Base-by-base conservation (phyloP, 2,113 vertebrate species). In the Hydrolagus affinis region DNA sequence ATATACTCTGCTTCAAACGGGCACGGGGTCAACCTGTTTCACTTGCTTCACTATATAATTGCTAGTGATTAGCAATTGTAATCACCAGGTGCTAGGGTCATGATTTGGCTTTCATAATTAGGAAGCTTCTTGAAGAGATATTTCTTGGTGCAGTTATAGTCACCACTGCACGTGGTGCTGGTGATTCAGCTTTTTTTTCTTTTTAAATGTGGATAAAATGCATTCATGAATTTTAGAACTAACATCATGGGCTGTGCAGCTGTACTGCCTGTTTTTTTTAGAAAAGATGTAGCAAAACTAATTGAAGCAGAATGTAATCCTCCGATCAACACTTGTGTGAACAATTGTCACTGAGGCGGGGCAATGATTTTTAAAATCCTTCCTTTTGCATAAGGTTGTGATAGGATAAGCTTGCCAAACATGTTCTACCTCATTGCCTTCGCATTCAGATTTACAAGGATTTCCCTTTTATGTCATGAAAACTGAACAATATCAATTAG, bases 1-100 rank as follows among this genome's bases (percentile, higher is more conserved):
- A 91, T 92, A 93, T 92, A 94, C 93, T 93, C 93, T 91, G 94
- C 92, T 92, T 91, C 89, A 86, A 32, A 78, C 89, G 90, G 89
- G 92, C 90, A 89, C 92, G 90, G 93, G 94, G 93, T 95, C 93
- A 94, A 91, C 92, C 88, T 88, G 89, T 92, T 91, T 92, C 88
- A 89, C 89, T 88, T 88, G 93, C 93, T 89, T 86, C 85, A 91
- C 90, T 89, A 92, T 92, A 93, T 95, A 96, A 95, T 95, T 95
- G 95, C 91, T 93, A 90, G 91, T 92, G 93, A 95, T 96, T 95
- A 95, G 94, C 94, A 93, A 95, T 96, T 95, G 95, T 95, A 96
- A 96, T 95, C 94, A 95, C 91, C 95, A 96, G 95, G 95, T 96
- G 95, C 91, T 89, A 90, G 87, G 92, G 91, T 93, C 87, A 85